Conservation (phyloP, 2,113 vertebrate genomes). For the Charadrius vociferus region DNA sequence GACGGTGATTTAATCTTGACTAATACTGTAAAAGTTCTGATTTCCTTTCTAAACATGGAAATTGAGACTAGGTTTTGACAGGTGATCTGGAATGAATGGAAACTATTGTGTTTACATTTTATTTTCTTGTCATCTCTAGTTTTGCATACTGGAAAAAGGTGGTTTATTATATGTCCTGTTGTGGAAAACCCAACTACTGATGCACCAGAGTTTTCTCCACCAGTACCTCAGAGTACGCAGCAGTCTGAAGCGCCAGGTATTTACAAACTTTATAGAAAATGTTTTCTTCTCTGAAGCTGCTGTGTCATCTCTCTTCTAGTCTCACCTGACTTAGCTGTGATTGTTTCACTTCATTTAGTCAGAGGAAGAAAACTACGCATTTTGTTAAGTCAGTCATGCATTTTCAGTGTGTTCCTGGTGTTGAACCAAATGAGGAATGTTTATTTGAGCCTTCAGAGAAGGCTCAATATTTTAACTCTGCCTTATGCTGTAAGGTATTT, state of each 20-base stretch:
- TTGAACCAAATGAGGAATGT: background rate
- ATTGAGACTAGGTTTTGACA: background rate
- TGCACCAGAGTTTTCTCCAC: conserved; percentile 75
- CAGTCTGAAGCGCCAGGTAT: conserved; percentile 85
- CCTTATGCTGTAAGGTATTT: background rate
- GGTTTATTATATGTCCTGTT: conserved; percentile 98
- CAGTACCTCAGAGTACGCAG: conserved; percentile 68
- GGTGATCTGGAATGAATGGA: background rate
- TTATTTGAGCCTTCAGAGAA: background rate
- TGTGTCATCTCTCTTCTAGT: background rate
- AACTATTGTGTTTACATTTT: background rate
- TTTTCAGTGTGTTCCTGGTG: background rate
- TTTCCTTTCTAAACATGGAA: background rate
- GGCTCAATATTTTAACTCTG: background rate
- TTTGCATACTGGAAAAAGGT: conserved; percentile 94
- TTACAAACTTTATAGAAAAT: background rate
- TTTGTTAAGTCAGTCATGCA: background rate
- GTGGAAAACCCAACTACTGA: conserved; percentile 85
- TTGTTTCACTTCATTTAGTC: background rate
- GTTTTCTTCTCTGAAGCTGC: background rate
- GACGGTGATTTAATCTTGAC: background rate
- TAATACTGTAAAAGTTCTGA: background rate
- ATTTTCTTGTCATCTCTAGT: conserved; percentile 74
- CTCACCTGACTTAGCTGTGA: background rate
- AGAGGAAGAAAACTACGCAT: background rate